These are phyloP conservation scores for Orestias chungarensis DNA, from an alignment of 2,797 vertebrate species.

Conservation along the genomic window DNA sequence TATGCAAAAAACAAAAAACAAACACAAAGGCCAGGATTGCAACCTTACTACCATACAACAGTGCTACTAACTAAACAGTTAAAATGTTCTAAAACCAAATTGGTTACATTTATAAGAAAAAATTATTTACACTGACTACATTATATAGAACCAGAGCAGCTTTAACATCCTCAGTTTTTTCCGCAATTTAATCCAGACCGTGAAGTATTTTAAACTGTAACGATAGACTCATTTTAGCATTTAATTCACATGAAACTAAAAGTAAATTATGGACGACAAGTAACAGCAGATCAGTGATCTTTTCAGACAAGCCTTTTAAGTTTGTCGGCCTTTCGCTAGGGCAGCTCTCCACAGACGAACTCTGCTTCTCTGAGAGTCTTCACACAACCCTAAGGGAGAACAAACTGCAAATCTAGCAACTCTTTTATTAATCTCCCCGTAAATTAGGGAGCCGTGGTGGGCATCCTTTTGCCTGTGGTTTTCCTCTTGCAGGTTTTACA, in stretches of 20 bases:
- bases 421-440: constrained; percentile 79
- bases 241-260: constrained; percentile 69
- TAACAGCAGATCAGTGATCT: constrained; percentile 77
- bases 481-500: constrained; percentile 71
- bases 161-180: constrained; percentile 11
- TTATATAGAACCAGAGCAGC: constrained; percentile 26
- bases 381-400: constrained; percentile 79
- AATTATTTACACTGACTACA: too few relatives aligned
- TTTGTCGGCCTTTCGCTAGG: constrained; percentile 73
- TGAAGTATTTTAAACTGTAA: constrained; percentile 55
- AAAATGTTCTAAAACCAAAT: too few relatives aligned
- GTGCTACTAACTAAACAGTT: too few relatives aligned
- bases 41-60: too few relatives aligned
- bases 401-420: constrained; percentile 82
- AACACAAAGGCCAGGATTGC: too few relatives aligned
- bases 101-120: too few relatives aligned
- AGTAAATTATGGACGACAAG: constrained; percentile 78
- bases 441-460: constrained; percentile 77
- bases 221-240: constrained; percentile 62
- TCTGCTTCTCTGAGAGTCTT: constrained; percentile 77
- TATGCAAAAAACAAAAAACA: too few relatives aligned
- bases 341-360: constrained; percentile 77
- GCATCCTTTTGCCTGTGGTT: constrained; percentile 74
- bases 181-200: constrained; percentile 34
- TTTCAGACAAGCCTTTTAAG: constrained; percentile 79